These are phyloP conservation scores for Esox lucius DNA, from an alignment of 2,797 vertebrate genomes.

Conservation along the genomic window DNA sequence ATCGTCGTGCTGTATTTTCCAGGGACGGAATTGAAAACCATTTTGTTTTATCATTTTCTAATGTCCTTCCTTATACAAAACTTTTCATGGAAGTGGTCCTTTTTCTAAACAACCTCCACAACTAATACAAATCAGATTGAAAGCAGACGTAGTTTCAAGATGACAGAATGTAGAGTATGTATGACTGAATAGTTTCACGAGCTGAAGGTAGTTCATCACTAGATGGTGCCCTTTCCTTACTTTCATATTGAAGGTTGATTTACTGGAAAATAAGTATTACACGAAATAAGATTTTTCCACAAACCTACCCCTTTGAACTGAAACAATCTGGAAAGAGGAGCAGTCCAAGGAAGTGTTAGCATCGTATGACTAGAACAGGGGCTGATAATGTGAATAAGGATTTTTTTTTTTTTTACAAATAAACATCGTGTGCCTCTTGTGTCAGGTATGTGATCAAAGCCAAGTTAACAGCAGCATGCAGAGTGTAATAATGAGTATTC, in stretches of 20 bases:
- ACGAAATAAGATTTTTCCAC: not conserved
- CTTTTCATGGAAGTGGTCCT: not conserved
- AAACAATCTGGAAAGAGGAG: no score
- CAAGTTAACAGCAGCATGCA: no score
- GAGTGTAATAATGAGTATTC: no score
- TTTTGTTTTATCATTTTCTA: not conserved
- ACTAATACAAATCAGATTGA: not conserved
- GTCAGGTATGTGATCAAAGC: no score
- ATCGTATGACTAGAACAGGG: no score
- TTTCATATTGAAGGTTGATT: not conserved
- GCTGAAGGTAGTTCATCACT: not conserved
- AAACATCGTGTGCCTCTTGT: no score
- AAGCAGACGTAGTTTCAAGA: not conserved
- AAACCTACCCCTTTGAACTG: no score
- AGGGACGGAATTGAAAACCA: not conserved
- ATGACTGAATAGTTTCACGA: no score
- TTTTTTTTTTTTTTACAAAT: no score
- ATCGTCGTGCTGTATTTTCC: no score
- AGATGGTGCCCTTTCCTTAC: not conserved
- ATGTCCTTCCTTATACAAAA: not conserved
- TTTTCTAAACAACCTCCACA: not conserved
- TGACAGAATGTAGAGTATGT: not conserved
- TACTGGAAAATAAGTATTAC: not conserved
- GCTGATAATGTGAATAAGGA: no score
- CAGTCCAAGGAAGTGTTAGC: no score